Conservation (phyloP, 1,140 invertebrate species). For the Cyphomyrmex costatus region DNA sequence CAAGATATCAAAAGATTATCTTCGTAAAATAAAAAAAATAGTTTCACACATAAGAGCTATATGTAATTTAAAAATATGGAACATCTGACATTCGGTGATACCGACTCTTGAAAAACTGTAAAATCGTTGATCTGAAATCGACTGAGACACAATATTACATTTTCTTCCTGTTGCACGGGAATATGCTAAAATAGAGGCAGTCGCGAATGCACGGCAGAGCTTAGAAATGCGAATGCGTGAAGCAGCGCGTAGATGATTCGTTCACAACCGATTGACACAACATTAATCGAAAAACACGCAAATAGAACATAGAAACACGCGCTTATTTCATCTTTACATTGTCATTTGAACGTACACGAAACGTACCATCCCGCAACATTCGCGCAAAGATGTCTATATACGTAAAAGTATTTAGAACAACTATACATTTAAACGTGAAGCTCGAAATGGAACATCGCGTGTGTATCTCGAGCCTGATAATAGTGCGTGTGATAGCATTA, state of each 20-base stretch:
- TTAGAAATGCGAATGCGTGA: conserved; percentile 73
- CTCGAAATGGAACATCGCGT: background rate
- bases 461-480: conserved; percentile 5
- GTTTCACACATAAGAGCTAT: background rate
- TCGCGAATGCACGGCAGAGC: conserved; percentile 77
- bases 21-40: background rate
- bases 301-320: conserved; percentile 66
- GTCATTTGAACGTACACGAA: conserved; percentile 22
- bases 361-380: conserved; percentile 10
- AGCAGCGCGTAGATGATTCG: conserved; percentile 71
- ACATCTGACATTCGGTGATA: conserved; percentile 3
- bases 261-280: conserved; percentile 46
- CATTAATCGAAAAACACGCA: conserved; percentile 62
- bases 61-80: background rate
- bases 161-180: conserved; percentile 68
- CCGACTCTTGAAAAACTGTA: conserved; percentile 31
- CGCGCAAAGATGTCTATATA: background rate
- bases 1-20: background rate
- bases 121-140: background rate
- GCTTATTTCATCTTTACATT: conserved; percentile 49
- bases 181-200: conserved; percentile 74
- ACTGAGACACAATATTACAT: conserved; percentile 56
- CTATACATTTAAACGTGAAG: background rate
- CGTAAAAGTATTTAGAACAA: background rate
- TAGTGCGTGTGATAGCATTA: conserved; percentile 36